Evolutionary conservation across 2,888 invertebrate genomes (phyloP).

Genomic region (Drosophila subsilvestris): DNA sequence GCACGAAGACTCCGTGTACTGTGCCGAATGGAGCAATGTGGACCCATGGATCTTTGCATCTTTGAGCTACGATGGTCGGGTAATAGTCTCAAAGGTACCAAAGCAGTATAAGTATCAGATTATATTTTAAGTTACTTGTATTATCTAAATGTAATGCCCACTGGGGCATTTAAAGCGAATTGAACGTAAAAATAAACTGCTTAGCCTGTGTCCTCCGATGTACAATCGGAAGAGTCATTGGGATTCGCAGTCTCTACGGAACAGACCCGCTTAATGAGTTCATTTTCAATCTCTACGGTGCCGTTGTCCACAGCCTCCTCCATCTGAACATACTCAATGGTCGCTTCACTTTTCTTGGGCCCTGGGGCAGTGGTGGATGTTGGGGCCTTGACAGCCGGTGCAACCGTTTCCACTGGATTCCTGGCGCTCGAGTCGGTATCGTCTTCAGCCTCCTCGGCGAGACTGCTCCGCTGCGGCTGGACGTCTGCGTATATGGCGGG

Average conservation of each 20-base stretch:
- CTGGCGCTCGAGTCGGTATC: constrained; percentile 76
- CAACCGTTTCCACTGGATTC: constrained; percentile 67
- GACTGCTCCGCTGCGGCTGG: constrained; percentile 83
- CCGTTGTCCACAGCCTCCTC: constrained; percentile 84
- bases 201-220: constrained; percentile 86
- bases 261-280: constrained; percentile 84
- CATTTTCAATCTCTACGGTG: constrained; percentile 81
- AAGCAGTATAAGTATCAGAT: constrained; percentile 97
- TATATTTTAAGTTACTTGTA: constrained; percentile 86
- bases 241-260: constrained; percentile 88
- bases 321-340: constrained; percentile 84
- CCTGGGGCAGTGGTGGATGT: constrained; percentile 55
- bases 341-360: constrained; percentile 69
- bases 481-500: constrained; percentile 88
- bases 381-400: constrained; percentile 35
- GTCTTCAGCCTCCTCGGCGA: constrained; percentile 85
- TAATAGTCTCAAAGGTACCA: constrained; percentile 97
- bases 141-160: background rate
- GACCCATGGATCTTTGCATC: constrained; percentile 99
- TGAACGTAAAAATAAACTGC: background rate
- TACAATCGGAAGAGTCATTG: constrained; percentile 88
- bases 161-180: constrained; percentile 4
- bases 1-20: constrained; percentile 99
- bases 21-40: constrained; percentile 97
- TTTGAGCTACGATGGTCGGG: constrained; percentile 95